Evolutionary conservation across 2,797 vertebrate species (phyloP).

Genomic region (Nannoperca australis): DNA sequence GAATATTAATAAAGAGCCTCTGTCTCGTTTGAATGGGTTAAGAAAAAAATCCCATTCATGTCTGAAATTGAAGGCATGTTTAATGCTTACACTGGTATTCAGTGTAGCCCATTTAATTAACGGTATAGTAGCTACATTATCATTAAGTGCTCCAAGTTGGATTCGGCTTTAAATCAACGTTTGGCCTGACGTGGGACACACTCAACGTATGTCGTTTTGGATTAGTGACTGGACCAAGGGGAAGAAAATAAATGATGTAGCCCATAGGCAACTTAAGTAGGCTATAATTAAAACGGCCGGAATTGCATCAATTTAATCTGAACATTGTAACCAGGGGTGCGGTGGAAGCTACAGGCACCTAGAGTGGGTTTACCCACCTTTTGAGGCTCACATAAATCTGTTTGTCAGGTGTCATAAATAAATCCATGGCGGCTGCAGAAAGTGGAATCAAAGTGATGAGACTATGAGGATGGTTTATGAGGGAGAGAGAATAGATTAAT

Average conservation of each 20-base stretch:
- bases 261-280: conserved; percentile 76
- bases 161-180: conserved; percentile 79
- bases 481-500: conserved; percentile 22
- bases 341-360: conserved; percentile 13
- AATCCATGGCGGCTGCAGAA: conserved; percentile 36
- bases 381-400: conserved; percentile 46
- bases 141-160: conserved; percentile 75
- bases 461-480: conserved; percentile 35
- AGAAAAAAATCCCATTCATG: conserved; percentile 56
- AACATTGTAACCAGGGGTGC: conserved; percentile 60
- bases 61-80: conserved; percentile 70
- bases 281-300: conserved; percentile 78
- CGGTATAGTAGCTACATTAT: conserved; percentile 70
- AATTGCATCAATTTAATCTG: conserved; percentile 77
- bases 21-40: conserved; percentile 61
- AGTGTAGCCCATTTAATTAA: conserved; percentile 78
- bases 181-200: conserved; percentile 66
- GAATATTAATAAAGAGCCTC: conserved; percentile 70
- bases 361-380: conserved; percentile 33
- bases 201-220: conserved; percentile 70
- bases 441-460: conserved; percentile 39
- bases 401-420: conserved; percentile 47
- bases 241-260: conserved; percentile 71
- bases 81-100: conserved; percentile 70
- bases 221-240: conserved; percentile 70